These are phyloP conservation scores for Clarias magur DNA, from an alignment of 2,113 vertebrate genomes.

Conservation along the genomic window DNA sequence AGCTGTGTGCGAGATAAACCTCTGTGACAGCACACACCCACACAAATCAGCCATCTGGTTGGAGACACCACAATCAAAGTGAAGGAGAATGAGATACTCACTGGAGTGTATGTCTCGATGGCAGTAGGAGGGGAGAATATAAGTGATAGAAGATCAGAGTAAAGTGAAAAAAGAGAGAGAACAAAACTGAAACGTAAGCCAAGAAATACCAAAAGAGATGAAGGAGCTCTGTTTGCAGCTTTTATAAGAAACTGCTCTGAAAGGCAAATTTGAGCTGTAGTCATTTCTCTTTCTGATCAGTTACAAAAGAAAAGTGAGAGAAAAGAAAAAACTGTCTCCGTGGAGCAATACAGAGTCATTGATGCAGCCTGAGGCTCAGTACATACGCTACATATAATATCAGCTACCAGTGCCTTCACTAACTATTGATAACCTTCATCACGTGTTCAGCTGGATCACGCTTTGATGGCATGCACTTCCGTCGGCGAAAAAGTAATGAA, in stretches of 20 bases:
- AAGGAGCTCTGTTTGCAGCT: background rate
- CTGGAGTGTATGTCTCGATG: slow-evolving; percentile 4
- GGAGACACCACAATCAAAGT: slow-evolving; percentile 14
- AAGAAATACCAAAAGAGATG: background rate
- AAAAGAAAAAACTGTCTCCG: background rate
- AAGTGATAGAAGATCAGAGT: slow-evolving; percentile 18
- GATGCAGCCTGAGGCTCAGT: background rate
- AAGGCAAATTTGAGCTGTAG: background rate
- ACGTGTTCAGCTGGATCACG: background rate
- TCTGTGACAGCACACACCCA: slow-evolving; percentile 15
- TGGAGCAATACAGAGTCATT: background rate
- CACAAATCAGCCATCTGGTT: background rate
- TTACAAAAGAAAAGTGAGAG: background rate
- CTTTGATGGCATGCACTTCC: background rate
- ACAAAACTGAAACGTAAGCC: background rate
- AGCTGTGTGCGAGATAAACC: background rate
- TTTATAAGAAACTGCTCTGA: background rate
- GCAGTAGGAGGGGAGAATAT: slow-evolving; percentile 8
- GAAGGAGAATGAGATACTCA: slow-evolving; percentile 23
- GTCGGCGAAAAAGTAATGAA: background rate
- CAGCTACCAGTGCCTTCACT: background rate
- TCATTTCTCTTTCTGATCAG: slow-evolving; percentile 11
- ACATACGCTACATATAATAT: background rate
- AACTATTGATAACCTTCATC: background rate
- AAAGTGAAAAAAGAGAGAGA: slow-evolving; percentile 13